Evolutionary conservation across 2,113 vertebrate species (phyloP).

Genomic region (Leucosticte australis): DNA sequence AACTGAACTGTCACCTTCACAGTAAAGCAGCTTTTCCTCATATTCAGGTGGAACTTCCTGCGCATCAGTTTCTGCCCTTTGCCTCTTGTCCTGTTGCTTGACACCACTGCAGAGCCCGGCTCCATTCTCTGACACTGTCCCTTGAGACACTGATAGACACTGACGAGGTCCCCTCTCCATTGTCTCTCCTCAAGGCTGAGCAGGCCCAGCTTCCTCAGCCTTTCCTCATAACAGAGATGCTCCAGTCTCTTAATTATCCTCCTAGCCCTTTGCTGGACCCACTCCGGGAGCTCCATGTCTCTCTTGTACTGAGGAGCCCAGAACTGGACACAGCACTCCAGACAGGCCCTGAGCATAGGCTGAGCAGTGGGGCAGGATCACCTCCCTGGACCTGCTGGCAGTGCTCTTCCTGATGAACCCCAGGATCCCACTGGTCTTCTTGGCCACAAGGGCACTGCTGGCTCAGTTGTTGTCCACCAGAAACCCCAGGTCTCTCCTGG

Average conservation of each 20-base stretch:
- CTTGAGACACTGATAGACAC: not conserved
- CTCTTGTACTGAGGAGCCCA: not conserved
- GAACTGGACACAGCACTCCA: not conserved
- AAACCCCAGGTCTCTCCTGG: rapidly evolving
- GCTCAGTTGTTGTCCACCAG: not conserved
- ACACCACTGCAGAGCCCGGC: not conserved
- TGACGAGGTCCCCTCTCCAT: not conserved
- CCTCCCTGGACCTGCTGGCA: not conserved
- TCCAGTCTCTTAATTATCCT: not conserved
- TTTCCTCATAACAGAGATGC: not conserved
- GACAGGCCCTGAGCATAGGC: not conserved
- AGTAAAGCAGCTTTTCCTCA: not conserved
- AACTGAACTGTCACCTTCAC: not conserved
- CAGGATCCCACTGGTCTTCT: not conserved
- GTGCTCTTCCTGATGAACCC: not conserved
- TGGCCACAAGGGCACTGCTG: not conserved
- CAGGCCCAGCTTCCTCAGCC: not conserved
- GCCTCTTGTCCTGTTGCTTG: not conserved
- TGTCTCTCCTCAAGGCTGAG: not conserved
- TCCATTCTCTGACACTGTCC: not conserved
- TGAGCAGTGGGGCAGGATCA: not conserved
- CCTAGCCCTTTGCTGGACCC: not conserved
- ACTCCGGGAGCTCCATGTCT: not conserved
- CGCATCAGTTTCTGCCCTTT: not conserved
- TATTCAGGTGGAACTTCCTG: not conserved